phyloP scores from a whole-genome alignment of 1,140 invertebrate species.

The Drosophila pallidifrons region DNA sequence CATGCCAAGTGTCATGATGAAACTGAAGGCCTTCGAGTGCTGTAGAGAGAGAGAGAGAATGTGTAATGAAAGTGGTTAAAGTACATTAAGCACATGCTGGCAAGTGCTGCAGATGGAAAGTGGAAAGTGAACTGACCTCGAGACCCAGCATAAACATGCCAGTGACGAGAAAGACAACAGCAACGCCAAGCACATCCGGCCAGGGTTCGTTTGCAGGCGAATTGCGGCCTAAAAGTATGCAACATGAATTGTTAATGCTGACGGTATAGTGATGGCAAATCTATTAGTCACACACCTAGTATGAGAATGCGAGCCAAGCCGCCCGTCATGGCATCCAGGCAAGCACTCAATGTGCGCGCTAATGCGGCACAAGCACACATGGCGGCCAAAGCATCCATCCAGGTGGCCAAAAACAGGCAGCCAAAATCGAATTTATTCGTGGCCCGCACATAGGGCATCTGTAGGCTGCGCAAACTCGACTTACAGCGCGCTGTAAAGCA shows the following conservation, averaged over 20 bases:
- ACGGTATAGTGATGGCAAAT: conserved; percentile 37
- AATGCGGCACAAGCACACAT: conserved; percentile 88
- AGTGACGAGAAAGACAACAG: conserved; percentile 88
- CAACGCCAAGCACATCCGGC: conserved; percentile 89
- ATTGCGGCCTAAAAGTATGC: conserved; percentile 85
- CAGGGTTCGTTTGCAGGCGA: conserved; percentile 87
- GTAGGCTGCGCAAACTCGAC: conserved; percentile 71
- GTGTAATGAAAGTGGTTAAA: neutral
- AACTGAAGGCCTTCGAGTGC: conserved; percentile 82
- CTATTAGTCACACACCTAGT: conserved; percentile 60
- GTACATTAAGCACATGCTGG: neutral
- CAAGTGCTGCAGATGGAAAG: neutral
- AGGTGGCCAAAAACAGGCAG: conserved; percentile 86
- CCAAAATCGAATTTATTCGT: conserved; percentile 84
- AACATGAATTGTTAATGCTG: conserved; percentile 22
- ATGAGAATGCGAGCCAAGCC: conserved; percentile 86
- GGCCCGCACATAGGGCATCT: conserved; percentile 82
- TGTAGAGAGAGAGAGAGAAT: conserved; percentile 29
- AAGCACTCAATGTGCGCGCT: conserved; percentile 88
- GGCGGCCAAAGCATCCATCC: conserved; percentile 87
- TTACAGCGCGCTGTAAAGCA: conserved; percentile 68
- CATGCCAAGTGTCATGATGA: conserved; percentile 80
- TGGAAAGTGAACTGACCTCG: conserved; percentile 85
- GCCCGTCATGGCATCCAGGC: conserved; percentile 88
- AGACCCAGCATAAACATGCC: conserved; percentile 90